phyloP scores from a whole-genome alignment of 2,113 vertebrate genomes.

The Hystrix brachyura region DNA sequence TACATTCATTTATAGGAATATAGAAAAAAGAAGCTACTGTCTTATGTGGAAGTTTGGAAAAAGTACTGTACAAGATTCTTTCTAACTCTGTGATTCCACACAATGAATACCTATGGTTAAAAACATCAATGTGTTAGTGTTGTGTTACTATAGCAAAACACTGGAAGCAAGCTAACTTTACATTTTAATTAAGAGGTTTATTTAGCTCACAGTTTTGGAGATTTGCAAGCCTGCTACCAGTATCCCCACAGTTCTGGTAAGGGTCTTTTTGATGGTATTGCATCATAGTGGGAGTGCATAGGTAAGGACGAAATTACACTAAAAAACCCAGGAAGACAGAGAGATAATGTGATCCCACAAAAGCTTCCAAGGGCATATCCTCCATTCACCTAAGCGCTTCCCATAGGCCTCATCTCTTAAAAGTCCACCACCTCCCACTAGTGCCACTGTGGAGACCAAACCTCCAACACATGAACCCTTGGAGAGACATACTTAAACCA shows the following conservation, averaged over 20 bases:
- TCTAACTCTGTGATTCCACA: neutral
- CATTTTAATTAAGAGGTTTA: neutral
- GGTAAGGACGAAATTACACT: neutral
- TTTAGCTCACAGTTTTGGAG: neutral
- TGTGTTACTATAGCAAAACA: neutral
- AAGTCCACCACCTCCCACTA: neutral
- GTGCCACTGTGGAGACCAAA: neutral
- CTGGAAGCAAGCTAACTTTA: neutral
- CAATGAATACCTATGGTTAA: neutral
- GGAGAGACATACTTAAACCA: neutral
- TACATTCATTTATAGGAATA: neutral
- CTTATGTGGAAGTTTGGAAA: slow-evolving; percentile 3
- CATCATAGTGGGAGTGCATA: neutral
- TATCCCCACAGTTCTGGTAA: neutral
- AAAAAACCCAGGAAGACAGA: neutral
- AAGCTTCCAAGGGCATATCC: neutral
- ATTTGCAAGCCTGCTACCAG: neutral
- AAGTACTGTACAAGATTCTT: neutral
- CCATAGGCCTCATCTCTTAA: neutral
- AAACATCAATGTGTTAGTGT: neutral
- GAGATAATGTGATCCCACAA: neutral
- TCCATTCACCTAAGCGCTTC: neutral
- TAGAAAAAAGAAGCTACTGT: slow-evolving; percentile 36
- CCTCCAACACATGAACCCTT: neutral
- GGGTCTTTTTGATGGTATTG: neutral